Conservation (phyloP, 2,888 invertebrate species). For the Caenorhabditis sp. region DNA sequence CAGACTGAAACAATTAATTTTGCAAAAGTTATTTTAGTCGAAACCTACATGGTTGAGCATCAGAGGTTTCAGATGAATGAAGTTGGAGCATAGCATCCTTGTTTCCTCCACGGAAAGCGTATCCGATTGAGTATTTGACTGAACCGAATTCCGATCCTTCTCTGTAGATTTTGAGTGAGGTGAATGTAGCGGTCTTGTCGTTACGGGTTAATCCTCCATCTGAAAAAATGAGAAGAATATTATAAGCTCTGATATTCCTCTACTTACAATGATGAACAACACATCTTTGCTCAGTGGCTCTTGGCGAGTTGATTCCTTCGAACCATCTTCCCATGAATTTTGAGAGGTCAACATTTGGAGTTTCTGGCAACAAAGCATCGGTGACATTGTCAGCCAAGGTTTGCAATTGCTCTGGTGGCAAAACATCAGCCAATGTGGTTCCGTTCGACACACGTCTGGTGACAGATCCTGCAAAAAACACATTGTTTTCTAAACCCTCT, state of each 20-base stretch:
- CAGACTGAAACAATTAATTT: slow-evolving; percentile 63
- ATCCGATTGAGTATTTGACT: slow-evolving; percentile 71
- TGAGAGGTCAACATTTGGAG: slow-evolving; percentile 68
- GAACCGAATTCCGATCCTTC: slow-evolving; percentile 71
- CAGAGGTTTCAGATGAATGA: slow-evolving; percentile 68
- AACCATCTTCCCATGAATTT: slow-evolving; percentile 71
- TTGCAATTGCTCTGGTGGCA: slow-evolving; percentile 70
- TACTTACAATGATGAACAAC: slow-evolving; percentile 70
- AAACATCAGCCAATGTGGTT: slow-evolving; percentile 69
- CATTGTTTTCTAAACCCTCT: background rate
- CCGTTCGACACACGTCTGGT: slow-evolving; percentile 70
- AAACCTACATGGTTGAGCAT: slow-evolving; percentile 69
- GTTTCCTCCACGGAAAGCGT: slow-evolving; percentile 71
- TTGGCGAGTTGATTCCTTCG: slow-evolving; percentile 68
- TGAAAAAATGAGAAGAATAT: slow-evolving; percentile 33
- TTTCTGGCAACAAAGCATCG: slow-evolving; percentile 69
- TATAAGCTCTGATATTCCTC: background rate
- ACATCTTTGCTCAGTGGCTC: slow-evolving; percentile 70
- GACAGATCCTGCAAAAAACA: slow-evolving; percentile 58
- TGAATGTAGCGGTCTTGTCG: slow-evolving; percentile 71
- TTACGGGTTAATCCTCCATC: slow-evolving; percentile 71
- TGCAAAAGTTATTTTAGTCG: background rate
- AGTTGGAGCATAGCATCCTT: slow-evolving; percentile 71
- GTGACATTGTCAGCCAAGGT: slow-evolving; percentile 71
- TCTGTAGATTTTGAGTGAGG: slow-evolving; percentile 71